phyloP scores from a whole-genome alignment of 2,888 invertebrate genomes.

The Caenorhabditis afra region DNA sequence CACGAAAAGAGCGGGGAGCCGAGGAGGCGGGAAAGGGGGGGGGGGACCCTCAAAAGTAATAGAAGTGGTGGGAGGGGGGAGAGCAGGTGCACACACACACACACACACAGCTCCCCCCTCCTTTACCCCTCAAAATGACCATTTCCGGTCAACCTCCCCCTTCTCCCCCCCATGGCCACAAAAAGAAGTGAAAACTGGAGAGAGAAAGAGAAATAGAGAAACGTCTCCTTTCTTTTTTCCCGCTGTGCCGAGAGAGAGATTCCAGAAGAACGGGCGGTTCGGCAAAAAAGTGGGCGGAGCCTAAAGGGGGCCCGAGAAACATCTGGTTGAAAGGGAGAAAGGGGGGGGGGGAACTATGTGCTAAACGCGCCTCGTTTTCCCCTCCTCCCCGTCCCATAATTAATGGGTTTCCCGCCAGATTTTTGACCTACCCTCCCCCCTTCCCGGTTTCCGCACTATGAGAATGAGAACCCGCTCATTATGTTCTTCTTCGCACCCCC shows the following conservation, averaged over 20 bases:
- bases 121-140: conserved; percentile 41
- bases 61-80: conserved; percentile 3
- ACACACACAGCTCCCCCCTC: conserved; percentile 2
- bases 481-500: too few species aligned
- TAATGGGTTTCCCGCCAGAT: neutral
- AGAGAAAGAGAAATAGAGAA: conserved; percentile 5
- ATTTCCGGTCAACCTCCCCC: conserved; percentile 56
- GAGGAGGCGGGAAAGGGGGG: neutral
- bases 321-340: neutral
- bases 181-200: neutral
- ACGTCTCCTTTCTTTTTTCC: too few species aligned
- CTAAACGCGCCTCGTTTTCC: too few species aligned
- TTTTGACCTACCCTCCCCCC: too few species aligned
- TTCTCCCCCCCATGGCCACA: too few species aligned
- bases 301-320: neutral
- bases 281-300: neutral
- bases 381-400: too few species aligned
- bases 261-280: neutral
- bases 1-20: neutral
- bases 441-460: too few species aligned
- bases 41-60: conserved; percentile 23
- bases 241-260: too few species aligned
- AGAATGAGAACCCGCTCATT: neutral
- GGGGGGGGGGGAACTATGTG: too few species aligned
- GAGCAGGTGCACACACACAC: conserved; percentile 28